A percentile compares a stretch with the other conserved stretches of the same genome.
Conservation (phyloP, 2,797 vertebrate species). For the Anisognathus igniventris region DNA sequence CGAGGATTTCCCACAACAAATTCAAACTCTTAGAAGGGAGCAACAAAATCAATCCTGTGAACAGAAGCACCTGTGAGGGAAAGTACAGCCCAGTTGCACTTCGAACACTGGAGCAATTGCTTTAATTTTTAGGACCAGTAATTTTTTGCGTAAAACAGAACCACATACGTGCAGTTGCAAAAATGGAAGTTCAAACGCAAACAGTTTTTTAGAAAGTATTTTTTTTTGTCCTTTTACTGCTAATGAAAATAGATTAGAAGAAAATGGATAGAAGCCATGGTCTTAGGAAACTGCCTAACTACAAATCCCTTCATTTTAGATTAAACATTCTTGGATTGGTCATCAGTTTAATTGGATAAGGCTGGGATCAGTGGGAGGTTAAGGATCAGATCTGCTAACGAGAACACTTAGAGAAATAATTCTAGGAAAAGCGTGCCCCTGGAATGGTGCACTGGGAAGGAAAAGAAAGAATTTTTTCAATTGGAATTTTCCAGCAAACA, state of each 20-base stretch:
- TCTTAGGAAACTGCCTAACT: background rate
- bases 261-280: background rate
- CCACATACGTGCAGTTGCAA: background rate
- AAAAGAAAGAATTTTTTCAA: background rate
- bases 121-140: background rate
- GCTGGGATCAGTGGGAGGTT: background rate
- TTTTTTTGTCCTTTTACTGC: background rate
- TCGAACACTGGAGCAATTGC: background rate
- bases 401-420: background rate
- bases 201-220: background rate
- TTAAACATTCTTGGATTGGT: background rate
- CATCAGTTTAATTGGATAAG: background rate
- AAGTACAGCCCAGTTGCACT: background rate
- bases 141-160: background rate
- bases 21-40: background rate
- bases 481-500: background rate
- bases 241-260: background rate
- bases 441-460: background rate
- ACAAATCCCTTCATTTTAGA: background rate
- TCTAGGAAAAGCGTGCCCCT: background rate
- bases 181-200: background rate
- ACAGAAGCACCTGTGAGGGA: background rate
- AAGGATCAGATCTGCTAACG: background rate
- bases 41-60: rapidly evolving
- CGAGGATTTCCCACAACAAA: background rate